Percentiles rank a stretch among this genome's conserved stretches.
Evolutionary conservation across 2,113 vertebrate genomes (phyloP).

Genomic region (Psammodynastes pulverulentus): DNA sequence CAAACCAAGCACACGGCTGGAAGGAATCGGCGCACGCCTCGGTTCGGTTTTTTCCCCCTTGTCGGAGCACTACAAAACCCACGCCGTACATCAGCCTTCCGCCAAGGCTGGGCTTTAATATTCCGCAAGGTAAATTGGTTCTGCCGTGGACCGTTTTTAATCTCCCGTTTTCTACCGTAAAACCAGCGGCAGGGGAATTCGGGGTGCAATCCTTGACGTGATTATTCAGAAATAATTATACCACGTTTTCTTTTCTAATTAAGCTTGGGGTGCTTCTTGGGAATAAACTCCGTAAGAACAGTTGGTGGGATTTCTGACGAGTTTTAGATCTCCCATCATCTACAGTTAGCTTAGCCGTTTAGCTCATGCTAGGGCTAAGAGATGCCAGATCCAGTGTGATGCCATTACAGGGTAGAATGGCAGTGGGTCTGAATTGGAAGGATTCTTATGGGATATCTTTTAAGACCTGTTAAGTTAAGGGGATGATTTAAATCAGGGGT

Average conservation of each 20-base stretch:
- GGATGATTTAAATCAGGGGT: too few relatives aligned
- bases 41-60: neutral
- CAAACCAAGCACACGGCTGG: neutral
- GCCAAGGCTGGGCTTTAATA: neutral
- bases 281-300: neutral
- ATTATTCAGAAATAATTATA: neutral
- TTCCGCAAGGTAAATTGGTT: neutral
- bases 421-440: neutral
- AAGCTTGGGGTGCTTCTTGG: neutral
- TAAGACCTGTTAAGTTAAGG: too few relatives aligned
- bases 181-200: neutral
- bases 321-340: neutral
- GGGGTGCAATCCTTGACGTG: neutral
- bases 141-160: neutral
- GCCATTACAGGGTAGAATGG: neutral
- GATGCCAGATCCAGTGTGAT: neutral
- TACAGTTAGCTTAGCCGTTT: neutral
- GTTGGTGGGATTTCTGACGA: neutral
- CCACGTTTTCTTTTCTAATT: neutral
- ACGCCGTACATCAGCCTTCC: neutral
- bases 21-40: neutral
- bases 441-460: neutral
- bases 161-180: neutral
- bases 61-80: neutral
- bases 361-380: neutral